Evolutionary conservation across 2,113 vertebrate genomes (phyloP).

Genomic region (Aspiorhynchus laticeps): DNA sequence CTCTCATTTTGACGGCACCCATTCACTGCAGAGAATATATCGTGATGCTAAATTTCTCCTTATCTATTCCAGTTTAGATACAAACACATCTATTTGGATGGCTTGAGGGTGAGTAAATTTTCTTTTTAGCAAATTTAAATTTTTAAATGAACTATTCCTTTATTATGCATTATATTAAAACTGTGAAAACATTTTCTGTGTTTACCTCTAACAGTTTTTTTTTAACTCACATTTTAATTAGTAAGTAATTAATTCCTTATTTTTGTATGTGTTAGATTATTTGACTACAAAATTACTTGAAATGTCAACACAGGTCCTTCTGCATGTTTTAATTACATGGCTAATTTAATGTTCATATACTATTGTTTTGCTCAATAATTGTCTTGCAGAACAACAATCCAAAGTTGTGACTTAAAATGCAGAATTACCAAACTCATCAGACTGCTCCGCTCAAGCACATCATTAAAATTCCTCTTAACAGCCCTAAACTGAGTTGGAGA

Average conservation of each 20-base stretch:
- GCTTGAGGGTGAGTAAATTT: too few relatives aligned
- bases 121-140: too few relatives aligned
- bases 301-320: not conserved
- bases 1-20: not conserved
- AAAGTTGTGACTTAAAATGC: slow-evolving; percentile 7
- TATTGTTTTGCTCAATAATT: not conserved
- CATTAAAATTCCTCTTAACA: slow-evolving; percentile 33
- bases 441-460: not conserved
- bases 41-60: too few relatives aligned
- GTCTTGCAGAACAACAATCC: not conserved
- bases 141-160: too few relatives aligned
- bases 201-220: too few relatives aligned
- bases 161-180: too few relatives aligned
- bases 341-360: slow-evolving; percentile 6
- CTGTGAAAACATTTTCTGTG: too few relatives aligned
- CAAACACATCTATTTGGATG: not conserved
- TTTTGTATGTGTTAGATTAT: not conserved
- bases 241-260: not conserved
- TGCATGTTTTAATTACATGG: not conserved
- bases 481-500: not conserved
- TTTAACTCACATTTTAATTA: not conserved
- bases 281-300: not conserved
- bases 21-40: not conserved
- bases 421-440: not conserved
- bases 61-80: too few relatives aligned